phyloP scores from a whole-genome alignment of 92 coral and sea anemone species.

The Hydrozoanthus gracilis region DNA sequence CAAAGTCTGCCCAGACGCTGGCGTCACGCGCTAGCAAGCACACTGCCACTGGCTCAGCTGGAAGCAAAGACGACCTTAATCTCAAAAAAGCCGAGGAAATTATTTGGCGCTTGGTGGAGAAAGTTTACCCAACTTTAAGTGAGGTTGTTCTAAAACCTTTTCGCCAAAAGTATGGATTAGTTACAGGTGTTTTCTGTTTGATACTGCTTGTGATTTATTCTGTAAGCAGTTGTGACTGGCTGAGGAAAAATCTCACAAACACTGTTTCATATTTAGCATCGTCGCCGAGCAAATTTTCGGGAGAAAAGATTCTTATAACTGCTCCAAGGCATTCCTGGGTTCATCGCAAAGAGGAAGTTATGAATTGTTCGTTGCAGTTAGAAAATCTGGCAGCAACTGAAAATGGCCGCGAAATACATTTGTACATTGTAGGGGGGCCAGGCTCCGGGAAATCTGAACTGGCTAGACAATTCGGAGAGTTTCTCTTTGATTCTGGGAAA shows the following conservation, averaged over 20 bases:
- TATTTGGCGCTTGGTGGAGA: conserved; percentile 41
- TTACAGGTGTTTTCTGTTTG: not conserved
- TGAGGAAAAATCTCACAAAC: conserved; percentile 16
- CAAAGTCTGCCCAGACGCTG: not conserved
- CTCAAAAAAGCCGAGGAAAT: conserved; percentile 1
- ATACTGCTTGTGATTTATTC: conserved; percentile 20
- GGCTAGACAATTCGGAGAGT: conserved; percentile 80
- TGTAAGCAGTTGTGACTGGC: not conserved
- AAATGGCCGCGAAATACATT: conserved; percentile 68
- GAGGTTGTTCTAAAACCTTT: conserved; percentile 29
- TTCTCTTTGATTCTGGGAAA: conserved; percentile 51
- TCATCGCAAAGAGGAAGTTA: conserved; percentile 58
- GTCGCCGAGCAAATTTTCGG: not conserved
- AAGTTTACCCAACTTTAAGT: conserved; percentile 33
- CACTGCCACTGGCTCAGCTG: not conserved
- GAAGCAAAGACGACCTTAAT: not conserved
- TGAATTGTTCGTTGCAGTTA: conserved; percentile 51
- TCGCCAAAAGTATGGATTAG: conserved; percentile 23
- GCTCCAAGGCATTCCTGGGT: conserved; percentile 79
- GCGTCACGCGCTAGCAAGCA: not conserved
- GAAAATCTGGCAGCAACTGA: conserved; percentile 52
- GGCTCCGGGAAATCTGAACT: conserved; percentile 92
- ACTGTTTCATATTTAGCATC: not conserved
- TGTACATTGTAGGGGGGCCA: conserved; percentile 85
- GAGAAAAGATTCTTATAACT: conserved; percentile 43